Evolutionary conservation across 1,140 invertebrate genomes (phyloP).

Genomic region (Drosophila kohkoa): DNA sequence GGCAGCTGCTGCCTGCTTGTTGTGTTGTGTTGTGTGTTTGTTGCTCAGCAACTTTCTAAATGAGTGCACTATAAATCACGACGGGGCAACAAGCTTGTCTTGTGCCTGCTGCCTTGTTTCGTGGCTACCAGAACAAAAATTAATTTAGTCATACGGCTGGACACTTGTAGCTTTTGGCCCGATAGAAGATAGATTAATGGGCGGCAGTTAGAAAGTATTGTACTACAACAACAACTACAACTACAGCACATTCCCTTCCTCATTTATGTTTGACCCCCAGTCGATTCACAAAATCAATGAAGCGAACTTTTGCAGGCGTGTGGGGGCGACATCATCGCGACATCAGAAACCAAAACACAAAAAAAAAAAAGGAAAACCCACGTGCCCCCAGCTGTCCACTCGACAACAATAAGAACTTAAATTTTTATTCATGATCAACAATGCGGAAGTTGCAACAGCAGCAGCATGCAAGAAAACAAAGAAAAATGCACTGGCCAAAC

Average conservation of each 20-base stretch:
- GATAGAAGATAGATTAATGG: constrained; percentile 65
- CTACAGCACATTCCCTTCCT: neutral
- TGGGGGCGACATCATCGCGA: constrained; percentile 32
- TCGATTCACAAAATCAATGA: constrained; percentile 64
- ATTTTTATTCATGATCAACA: constrained; percentile 83
- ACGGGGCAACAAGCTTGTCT: constrained; percentile 60
- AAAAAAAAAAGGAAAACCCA: constrained; percentile 40
- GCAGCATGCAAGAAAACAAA: constrained; percentile 68
- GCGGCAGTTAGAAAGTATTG: constrained; percentile 74
- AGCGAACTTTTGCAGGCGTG: constrained; percentile 36
- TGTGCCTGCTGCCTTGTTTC: constrained; percentile 59
- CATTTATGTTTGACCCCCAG: constrained; percentile 16
- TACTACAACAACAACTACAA: neutral
- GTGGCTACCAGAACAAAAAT: constrained; percentile 78
- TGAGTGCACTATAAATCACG: constrained; percentile 83
- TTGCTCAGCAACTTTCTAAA: constrained; percentile 81
- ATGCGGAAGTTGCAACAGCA: constrained; percentile 80
- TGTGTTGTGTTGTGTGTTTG: too few species aligned
- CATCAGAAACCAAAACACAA: constrained; percentile 1
- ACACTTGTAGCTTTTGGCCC: constrained; percentile 55
- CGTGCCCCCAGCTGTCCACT: constrained; percentile 57
- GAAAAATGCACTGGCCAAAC: constrained; percentile 62
- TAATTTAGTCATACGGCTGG: constrained; percentile 80
- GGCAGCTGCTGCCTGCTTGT: constrained; percentile 42
- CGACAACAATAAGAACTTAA: constrained; percentile 78